A percentile compares a stretch with the other conserved stretches of the same genome.
Evolutionary conservation across 2,888 invertebrate species (phyloP).

Genomic region (Acrobasis repandana): DNA sequence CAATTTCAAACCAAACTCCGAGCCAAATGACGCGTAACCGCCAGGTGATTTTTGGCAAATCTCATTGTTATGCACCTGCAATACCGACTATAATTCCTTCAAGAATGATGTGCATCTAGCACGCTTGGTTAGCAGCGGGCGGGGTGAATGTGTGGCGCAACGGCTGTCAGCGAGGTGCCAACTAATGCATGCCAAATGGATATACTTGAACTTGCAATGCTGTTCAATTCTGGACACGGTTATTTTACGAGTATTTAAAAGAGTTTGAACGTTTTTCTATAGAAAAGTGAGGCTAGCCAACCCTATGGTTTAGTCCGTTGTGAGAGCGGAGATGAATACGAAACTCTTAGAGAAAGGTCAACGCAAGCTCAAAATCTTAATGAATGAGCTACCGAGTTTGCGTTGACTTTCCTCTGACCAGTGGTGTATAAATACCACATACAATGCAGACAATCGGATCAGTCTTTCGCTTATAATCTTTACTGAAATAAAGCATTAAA

Average conservation of each 20-base stretch:
- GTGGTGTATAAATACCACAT: too few species aligned
- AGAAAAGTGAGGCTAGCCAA: too few species aligned
- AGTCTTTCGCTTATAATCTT: too few species aligned
- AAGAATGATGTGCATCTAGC: constrained; percentile 43
- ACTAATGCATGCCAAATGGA: constrained; percentile 54
- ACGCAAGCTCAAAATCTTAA: too few species aligned
- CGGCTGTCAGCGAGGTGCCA: constrained; percentile 53
- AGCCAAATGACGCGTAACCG: constrained; percentile 3
- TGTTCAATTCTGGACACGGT: constrained; percentile 1
- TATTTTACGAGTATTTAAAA: background rate
- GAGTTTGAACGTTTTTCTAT: too few species aligned
- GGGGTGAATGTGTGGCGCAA: constrained; percentile 47
- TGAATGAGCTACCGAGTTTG: too few species aligned
- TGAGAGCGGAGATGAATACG: too few species aligned
- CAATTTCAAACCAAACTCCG: background rate
- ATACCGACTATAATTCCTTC: constrained; percentile 44
- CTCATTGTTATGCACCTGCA: constrained; percentile 42
- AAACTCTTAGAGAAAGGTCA: too few species aligned
- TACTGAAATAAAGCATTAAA: too few species aligned
- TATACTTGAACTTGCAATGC: constrained; percentile 38
- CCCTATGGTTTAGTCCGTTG: too few species aligned
- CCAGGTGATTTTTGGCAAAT: constrained; percentile 40
- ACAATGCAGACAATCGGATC: too few species aligned
- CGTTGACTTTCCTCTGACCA: too few species aligned
- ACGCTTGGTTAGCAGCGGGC: constrained; percentile 34